Evolutionary conservation across 1,140 invertebrate species (phyloP).

Genomic region (Drosophila rhopaloa): DNA sequence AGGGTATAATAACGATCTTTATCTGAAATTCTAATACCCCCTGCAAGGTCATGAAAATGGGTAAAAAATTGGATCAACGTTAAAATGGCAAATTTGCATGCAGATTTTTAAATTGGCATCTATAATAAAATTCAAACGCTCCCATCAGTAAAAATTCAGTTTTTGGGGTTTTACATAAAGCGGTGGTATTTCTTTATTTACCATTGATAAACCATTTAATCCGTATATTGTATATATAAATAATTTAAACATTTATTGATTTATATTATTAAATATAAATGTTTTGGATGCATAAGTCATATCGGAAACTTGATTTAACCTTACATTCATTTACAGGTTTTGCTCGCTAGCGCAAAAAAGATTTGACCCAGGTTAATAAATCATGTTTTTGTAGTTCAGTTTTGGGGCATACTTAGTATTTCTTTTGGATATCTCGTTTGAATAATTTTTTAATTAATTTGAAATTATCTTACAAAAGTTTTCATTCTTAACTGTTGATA

Average conservation of each 20-base stretch:
- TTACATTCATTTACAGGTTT: slow-evolving; percentile 63
- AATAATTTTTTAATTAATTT: slow-evolving; percentile 60
- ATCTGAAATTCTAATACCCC: too few species aligned
- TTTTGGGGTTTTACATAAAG: slow-evolving; percentile 80
- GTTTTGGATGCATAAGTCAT: slow-evolving; percentile 47
- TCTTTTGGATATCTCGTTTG: slow-evolving; percentile 32
- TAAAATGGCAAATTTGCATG: too few species aligned
- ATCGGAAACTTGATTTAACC: slow-evolving; percentile 40
- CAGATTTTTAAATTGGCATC: too few species aligned
- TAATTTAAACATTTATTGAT: slow-evolving; percentile 75
- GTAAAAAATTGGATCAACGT: too few species aligned
- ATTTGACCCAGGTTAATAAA: slow-evolving; percentile 35
- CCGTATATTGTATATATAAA: slow-evolving; percentile 74
- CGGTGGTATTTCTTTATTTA: slow-evolving; percentile 84
- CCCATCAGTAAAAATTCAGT: background rate
- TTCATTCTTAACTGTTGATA: slow-evolving; percentile 49
- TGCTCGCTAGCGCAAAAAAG: slow-evolving; percentile 46
- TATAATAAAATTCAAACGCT: too few species aligned
- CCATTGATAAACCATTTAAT: slow-evolving; percentile 82
- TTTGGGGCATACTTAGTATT: slow-evolving; percentile 53
- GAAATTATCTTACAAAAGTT: slow-evolving; percentile 81
- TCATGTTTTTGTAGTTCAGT: slow-evolving; percentile 1
- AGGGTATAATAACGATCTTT: too few species aligned
- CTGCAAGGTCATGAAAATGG: too few species aligned
- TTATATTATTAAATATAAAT: slow-evolving; percentile 58